Percentiles rank a stretch among this genome's conserved stretches.
These are phyloP conservation scores for Diachrysia chrysitis DNA, from an alignment of 2,888 invertebrate genomes.

Conservation along the genomic window DNA sequence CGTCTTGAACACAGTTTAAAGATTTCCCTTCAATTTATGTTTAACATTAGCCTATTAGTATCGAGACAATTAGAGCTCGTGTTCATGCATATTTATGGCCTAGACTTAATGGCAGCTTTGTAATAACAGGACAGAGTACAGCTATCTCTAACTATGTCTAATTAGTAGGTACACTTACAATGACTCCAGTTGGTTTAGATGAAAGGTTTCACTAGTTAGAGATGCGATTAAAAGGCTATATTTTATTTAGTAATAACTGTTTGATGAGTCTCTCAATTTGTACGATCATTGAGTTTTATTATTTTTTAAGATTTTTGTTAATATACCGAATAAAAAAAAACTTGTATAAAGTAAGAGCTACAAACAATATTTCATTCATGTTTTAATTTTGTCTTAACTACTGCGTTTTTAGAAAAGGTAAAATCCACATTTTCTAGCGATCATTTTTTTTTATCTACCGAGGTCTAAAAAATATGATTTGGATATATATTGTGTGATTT, in stretches of 20 bases:
- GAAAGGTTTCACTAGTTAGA: constrained; percentile 11
- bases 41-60: constrained; percentile 1
- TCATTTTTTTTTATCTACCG: too few species aligned
- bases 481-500: too few species aligned
- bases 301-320: too few species aligned
- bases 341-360: too few species aligned
- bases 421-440: too few species aligned
- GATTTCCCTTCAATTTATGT: neutral
- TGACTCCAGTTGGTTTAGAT: constrained; percentile 13
- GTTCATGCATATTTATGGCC: constrained; percentile 48
- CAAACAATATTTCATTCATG: too few species aligned
- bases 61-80: constrained; percentile 32
- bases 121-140: constrained; percentile 40
- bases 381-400: too few species aligned
- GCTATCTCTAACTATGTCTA: constrained; percentile 14
- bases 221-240: neutral
- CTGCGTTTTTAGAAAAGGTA: too few species aligned
- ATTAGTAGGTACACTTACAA: constrained; percentile 34
- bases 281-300: too few species aligned
- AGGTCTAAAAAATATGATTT: too few species aligned
- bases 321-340: too few species aligned
- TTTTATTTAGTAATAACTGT: neutral
- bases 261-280: too few species aligned
- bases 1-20: neutral
- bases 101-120: constrained; percentile 30